Conservation (phyloP, 2,797 vertebrate genomes). For the Dicrostonyx torquatus region DNA sequence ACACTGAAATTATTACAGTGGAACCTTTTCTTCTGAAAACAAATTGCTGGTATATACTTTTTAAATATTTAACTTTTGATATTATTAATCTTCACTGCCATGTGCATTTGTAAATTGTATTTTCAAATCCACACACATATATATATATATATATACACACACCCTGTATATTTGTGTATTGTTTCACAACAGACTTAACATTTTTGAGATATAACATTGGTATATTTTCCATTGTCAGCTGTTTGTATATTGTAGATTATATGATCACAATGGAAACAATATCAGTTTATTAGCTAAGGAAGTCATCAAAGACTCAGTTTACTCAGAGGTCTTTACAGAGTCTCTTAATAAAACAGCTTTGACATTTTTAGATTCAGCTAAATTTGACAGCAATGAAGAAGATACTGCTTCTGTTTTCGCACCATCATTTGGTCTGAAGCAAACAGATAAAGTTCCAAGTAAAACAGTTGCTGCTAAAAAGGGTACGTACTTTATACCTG, state of each 20-base stretch:
- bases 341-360: slow-evolving; percentile 64
- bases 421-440: slow-evolving; percentile 92
- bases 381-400: slow-evolving; percentile 94
- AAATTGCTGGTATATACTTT: slow-evolving; percentile 26
- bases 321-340: slow-evolving; percentile 52
- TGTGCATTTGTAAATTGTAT: slow-evolving; percentile 39
- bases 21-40: slow-evolving; percentile 44
- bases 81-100: slow-evolving; percentile 41
- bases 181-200: slow-evolving; percentile 37
- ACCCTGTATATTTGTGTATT: slow-evolving; percentile 27
- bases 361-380: slow-evolving; percentile 89
- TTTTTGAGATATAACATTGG: slow-evolving; percentile 65
- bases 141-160: too few relatives aligned
- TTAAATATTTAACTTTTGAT: slow-evolving; percentile 45
- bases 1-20: slow-evolving; percentile 21
- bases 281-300: slow-evolving; percentile 64
- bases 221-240: slow-evolving; percentile 61
- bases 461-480: slow-evolving; percentile 92
- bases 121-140: too few relatives aligned
- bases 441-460: slow-evolving; percentile 90
- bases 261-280: slow-evolving; percentile 67
- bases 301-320: slow-evolving; percentile 68
- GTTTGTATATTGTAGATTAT: slow-evolving; percentile 64
- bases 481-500: slow-evolving; percentile 86
- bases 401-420: slow-evolving; percentile 90